Evolutionary conservation across 2,797 vertebrate genomes (phyloP), one percentile per base, ranked within the genome.

Genomic region (Cryptoblepharus egeriae): DNA sequence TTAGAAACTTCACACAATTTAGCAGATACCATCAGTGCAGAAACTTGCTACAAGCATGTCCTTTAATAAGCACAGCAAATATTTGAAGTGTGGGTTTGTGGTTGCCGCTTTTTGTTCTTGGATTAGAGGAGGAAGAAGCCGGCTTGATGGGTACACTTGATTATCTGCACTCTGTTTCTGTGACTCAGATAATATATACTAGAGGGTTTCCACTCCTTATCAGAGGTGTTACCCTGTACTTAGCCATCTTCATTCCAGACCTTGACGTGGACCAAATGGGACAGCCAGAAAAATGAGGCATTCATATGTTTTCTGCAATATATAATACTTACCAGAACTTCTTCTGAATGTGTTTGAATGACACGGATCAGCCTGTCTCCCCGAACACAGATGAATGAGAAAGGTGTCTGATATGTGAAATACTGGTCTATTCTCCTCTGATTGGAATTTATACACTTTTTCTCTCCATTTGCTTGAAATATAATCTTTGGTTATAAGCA

Each of bases 1-100:
- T 94, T 93, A 93, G 93, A 93, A 93, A 92, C 90, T 90, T 94
- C 92, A 93, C 90, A 87, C 92, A 94, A 93, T 94, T 94, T 94
- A 90, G 86, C 80, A 94, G 93, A 94, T 92, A 93, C 90, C 92
- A 93, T 94, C 93, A 90, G 90, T 88, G 88, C 88, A 93, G 93
- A 93, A 91, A 93, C 93, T 93, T 93, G 93, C 86, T 92, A 88
- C 68, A 83, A 93, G 91, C 76, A 60, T 73, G 87, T 88, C 90
- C 88, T 90, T 84, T 90, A 94, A 95, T 95, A 94, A 94, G 88
- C 90, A 92, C 93, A 93, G 95, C 92, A 91, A 94, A 89, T 92
- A 84, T 91, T 84, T 94, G 93, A 94, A 93, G 92, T 90, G 90
- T 88, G 93, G 49, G 93, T 91, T 92, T 88, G 92, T 87, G 90